These are phyloP conservation scores for Micrastur ruficollis DNA, from an alignment of 2,797 vertebrate species.

Conservation along the genomic window DNA sequence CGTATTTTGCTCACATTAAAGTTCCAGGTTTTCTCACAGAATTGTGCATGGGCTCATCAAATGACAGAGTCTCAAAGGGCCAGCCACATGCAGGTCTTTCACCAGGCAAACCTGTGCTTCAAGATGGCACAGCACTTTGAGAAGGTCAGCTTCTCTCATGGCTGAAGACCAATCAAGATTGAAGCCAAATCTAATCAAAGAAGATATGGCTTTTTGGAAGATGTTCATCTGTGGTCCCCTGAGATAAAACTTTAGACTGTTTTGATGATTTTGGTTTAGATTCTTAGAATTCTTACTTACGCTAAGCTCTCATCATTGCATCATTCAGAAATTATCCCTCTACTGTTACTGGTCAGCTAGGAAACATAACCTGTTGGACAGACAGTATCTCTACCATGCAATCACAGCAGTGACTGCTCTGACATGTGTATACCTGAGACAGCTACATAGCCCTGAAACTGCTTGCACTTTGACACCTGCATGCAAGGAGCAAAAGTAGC, in stretches of 20 bases:
- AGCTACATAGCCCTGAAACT: neutral
- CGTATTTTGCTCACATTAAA: neutral
- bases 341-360: neutral
- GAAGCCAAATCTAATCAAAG: neutral
- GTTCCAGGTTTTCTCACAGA: neutral
- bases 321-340: neutral
- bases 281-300: neutral
- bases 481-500: neutral
- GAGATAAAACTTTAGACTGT: neutral
- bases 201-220: neutral
- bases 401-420: neutral
- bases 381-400: neutral
- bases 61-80: neutral
- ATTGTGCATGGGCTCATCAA: neutral
- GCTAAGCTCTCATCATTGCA: neutral
- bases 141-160: neutral
- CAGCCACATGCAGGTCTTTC: neutral
- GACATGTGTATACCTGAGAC: neutral
- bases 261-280: neutral
- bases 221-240: neutral
- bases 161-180: neutral
- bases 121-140: neutral
- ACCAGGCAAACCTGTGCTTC: rapidly evolving
- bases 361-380: neutral
- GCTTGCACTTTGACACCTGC: neutral